Evolutionary conservation across 23 tunicate genomes (phyloP).

Genomic region (Ascidia mentula): DNA sequence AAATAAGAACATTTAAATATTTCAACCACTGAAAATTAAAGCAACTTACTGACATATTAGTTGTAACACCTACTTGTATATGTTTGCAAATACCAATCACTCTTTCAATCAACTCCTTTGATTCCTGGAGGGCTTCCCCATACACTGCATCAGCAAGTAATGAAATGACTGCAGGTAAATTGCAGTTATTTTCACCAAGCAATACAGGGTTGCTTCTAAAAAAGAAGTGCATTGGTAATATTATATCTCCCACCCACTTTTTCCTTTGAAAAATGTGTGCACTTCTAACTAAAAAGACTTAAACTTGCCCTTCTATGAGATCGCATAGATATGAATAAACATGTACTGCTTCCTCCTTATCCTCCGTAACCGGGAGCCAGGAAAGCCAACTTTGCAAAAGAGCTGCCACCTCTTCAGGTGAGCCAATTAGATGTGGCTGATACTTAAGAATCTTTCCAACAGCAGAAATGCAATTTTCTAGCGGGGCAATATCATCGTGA

Average conservation of each 20-base stretch:
- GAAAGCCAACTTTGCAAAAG: slow-evolving; percentile 83
- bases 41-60: no score
- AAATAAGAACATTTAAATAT: not conserved
- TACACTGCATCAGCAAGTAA: slow-evolving; percentile 81
- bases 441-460: slow-evolving; percentile 80
- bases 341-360: slow-evolving; percentile 94
- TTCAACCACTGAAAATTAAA: no score
- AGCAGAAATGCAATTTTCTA: slow-evolving; percentile 96
- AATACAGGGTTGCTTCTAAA: slow-evolving; percentile 60
- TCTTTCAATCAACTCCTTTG: slow-evolving; percentile 43
- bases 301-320: slow-evolving; percentile 70
- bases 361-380: slow-evolving; percentile 97
- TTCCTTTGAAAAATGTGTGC: not conserved
- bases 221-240: no score
- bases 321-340: slow-evolving; percentile 84
- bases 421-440: slow-evolving; percentile 61
- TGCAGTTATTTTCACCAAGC: slow-evolving; percentile 70
- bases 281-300: no score
- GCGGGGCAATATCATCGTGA: slow-evolving; percentile 88
- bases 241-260: not conserved
- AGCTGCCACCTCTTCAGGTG: slow-evolving; percentile 11
- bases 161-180: slow-evolving; percentile 63
- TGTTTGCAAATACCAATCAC: slow-evolving; percentile 54
- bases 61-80: slow-evolving; percentile 66
- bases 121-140: slow-evolving; percentile 65